phyloP scores from a whole-genome alignment of 2,888 invertebrate genomes.

The Hololepta plana region DNA sequence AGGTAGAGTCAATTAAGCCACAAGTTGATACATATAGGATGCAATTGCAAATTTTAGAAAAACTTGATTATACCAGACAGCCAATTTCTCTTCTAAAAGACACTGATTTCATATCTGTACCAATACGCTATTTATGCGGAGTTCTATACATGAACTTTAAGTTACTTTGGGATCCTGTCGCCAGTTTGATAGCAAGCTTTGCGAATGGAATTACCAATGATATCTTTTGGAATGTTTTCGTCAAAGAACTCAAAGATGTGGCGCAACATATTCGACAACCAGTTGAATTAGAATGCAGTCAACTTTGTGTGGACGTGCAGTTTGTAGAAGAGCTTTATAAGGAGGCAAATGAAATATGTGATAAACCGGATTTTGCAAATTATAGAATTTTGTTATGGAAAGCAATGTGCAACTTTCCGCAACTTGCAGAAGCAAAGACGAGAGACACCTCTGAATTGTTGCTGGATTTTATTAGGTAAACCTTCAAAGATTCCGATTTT shows the following conservation, averaged over 20 bases:
- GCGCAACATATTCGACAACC: slow-evolving; percentile 28
- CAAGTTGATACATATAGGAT: slow-evolving; percentile 66
- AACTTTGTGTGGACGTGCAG: slow-evolving; percentile 8
- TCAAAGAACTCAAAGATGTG: slow-evolving; percentile 36
- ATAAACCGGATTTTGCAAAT: slow-evolving; percentile 52
- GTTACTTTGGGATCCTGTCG: slow-evolving; percentile 71
- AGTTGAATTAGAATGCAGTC: slow-evolving; percentile 9
- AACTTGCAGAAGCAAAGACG: slow-evolving; percentile 63
- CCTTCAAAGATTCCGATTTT: slow-evolving; percentile 6
- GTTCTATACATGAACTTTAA: slow-evolving; percentile 74
- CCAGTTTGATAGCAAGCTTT: slow-evolving; percentile 56
- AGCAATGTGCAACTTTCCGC: slow-evolving; percentile 52
- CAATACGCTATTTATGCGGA: slow-evolving; percentile 65
- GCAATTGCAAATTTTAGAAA: slow-evolving; percentile 54
- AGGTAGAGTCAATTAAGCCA: slow-evolving; percentile 50
- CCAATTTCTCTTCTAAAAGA: slow-evolving; percentile 32
- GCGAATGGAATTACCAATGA: slow-evolving; percentile 39
- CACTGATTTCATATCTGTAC: slow-evolving; percentile 40
- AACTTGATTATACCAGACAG: slow-evolving; percentile 45
- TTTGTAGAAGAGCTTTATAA: slow-evolving; percentile 17
- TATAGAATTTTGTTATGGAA: slow-evolving; percentile 70
- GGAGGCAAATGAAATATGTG: slow-evolving; percentile 22
- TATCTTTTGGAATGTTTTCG: slow-evolving; percentile 59
- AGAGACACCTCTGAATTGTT: slow-evolving; percentile 65
- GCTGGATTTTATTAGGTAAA: slow-evolving; percentile 55